phyloP scores from a whole-genome alignment of 2,797 vertebrate genomes.

The Lindbergichthys nudifrons region DNA sequence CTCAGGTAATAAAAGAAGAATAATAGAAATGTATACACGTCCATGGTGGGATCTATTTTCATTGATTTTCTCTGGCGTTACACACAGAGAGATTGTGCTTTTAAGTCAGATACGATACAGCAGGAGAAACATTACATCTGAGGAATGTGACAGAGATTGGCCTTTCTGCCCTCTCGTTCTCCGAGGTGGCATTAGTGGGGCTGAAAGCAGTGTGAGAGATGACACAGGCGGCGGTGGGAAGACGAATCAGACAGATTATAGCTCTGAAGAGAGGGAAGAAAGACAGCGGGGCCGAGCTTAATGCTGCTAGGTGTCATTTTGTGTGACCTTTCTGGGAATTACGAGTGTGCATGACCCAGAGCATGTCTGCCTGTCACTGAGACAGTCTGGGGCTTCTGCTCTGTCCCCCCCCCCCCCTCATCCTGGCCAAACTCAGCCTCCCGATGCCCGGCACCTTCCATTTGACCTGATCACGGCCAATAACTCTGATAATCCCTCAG shows the following conservation, averaged over 20 bases:
- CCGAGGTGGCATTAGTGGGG: slow-evolving; percentile 59
- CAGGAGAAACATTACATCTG: slow-evolving; percentile 57
- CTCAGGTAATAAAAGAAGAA: slow-evolving; percentile 65
- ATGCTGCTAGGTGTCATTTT: slow-evolving; percentile 63
- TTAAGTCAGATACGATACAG: slow-evolving; percentile 27
- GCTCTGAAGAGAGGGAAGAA: slow-evolving; percentile 48
- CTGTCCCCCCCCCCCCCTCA: slow-evolving; percentile 12
- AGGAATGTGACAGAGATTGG: slow-evolving; percentile 55
- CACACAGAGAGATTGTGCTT: slow-evolving; percentile 15
- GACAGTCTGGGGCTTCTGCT: slow-evolving; percentile 36
- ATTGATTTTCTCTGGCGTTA: slow-evolving; percentile 53
- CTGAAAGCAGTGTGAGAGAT: slow-evolving; percentile 61
- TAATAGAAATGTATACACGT: slow-evolving; percentile 53
- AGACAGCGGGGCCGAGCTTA: slow-evolving; percentile 48
- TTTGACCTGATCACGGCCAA: slow-evolving; percentile 46
- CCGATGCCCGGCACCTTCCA: slow-evolving; percentile 37
- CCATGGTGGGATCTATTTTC: slow-evolving; percentile 55
- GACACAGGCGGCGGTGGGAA: slow-evolving; percentile 56
- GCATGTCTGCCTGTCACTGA: slow-evolving; percentile 51
- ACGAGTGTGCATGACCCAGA: slow-evolving; percentile 57
- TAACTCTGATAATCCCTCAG: slow-evolving; percentile 58
- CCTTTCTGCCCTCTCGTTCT: slow-evolving; percentile 57
- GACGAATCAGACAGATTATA: slow-evolving; percentile 68
- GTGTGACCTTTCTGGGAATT: slow-evolving; percentile 73
- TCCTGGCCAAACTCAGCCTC: slow-evolving; percentile 17